Evolutionary conservation across 2,888 invertebrate genomes (phyloP), one percentile per base, ranked within the genome.

Genomic region (Hanleya hanleyi): DNA sequence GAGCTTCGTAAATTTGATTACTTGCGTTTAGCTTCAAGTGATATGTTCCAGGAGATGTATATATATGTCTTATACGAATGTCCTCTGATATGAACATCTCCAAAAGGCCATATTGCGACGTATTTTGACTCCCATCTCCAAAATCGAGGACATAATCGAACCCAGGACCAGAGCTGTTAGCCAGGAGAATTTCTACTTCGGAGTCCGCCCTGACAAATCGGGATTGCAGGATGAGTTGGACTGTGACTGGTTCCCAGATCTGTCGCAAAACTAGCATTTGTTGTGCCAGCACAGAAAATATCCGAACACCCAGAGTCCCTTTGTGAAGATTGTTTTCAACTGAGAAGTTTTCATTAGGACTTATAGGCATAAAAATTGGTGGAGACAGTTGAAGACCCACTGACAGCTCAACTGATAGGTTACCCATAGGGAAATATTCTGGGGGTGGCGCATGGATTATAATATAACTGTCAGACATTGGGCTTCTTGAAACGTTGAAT

Each of bases 41-140:
- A 9, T 29, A 57, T 29, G 22, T 4, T 4, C 57, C 57, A 4
- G 32, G 22, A 4, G 2, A 29, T 57, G 22, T 57, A 26, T 57
- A 57, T 15, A 22, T 22, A 26, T 57, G 57, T 29, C 12, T 57
- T 1, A 57, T 9, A 15, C 4, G 1, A 29, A 57, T 26, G 32
- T 57, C 7, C 4, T 26, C 80, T 18, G 73, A 64, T 18, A 66
- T 41, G 15, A n/a, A 64, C 29, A n/a, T n/a, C n/a, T n/a, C n/a
- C n/a, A n/a, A n/a, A n/a, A n/a, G n/a, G n/a, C n/a, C n/a, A n/a
- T n/a, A n/a, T n/a, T n/a, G n/a, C n/a, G n/a, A n/a, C n/a, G n/a
- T n/a, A n/a, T n/a, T n/a, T n/a, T n/a, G n/a, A n/a, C 57, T 62
- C 0, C 76, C 80, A 36, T 76, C 77, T 18, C 80, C 79, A 66